Evolutionary conservation across 2,888 invertebrate genomes (phyloP), one percentile per base, ranked within the genome.

Genomic region (Operophtera brumata): DNA sequence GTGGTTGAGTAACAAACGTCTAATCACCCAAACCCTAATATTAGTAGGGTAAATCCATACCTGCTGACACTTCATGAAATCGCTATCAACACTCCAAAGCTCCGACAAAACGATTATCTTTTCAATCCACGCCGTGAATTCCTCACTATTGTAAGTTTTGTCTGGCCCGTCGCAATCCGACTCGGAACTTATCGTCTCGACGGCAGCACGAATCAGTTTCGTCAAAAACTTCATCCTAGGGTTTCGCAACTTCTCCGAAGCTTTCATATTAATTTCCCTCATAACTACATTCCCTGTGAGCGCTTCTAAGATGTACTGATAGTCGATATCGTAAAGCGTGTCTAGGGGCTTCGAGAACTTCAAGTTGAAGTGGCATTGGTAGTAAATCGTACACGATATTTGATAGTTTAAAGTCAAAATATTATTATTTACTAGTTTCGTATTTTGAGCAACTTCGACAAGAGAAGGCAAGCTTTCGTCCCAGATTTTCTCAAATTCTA

Each of bases 321-420:
- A 90, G 66, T 93, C 93, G 6, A 94, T 92, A 75, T 97, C 96
- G 73, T 96, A 98, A 13, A 98, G 84, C 56, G 91, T 92, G 57
- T 92, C 94, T 58, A 94, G 90, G 7, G 93, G 96, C 78, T 94
- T 96, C 44, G 91, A 80, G 62, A 93, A 90, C 75, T 94, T 96
- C 45, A 97, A 79, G 67, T 93, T 93, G 71, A 97, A 96, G 62
- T 93, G 92, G 13, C 96, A 93, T 64, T 97, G 93, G 80, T 96
- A 95, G 65, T 95, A 93, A 50, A 97, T 88, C 1, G 94, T 93
- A 59, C 93, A 91, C 1, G 94, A 93, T 48, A 97, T 88, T 81
- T 97, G 96, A 67, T 94, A 93, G 80, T 97, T 97, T 51, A 97
- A 87, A 65, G 94, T 92, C 7, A 98, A 85, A 61, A 97, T 89